A percentile compares a stretch with the other conserved stretches of the same genome.
Evolutionary conservation across 2,113 vertebrate species (phyloP).

Genomic region (Onychostruthus taczanowskii): DNA sequence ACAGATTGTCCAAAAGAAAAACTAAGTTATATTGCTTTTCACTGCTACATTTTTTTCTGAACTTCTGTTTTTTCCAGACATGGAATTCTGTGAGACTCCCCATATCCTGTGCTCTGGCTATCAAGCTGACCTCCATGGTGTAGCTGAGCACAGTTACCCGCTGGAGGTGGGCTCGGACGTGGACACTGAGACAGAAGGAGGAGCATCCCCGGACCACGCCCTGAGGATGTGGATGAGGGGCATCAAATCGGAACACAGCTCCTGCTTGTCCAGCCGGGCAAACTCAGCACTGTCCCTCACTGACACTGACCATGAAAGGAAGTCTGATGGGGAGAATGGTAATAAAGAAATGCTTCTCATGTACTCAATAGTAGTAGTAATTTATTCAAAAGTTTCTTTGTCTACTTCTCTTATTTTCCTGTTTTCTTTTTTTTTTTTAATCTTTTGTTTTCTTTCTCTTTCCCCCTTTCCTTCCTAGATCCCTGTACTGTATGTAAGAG

Average conservation of each 20-base stretch:
- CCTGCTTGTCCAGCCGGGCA: constrained; percentile 92
- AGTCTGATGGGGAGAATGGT: constrained; percentile 95
- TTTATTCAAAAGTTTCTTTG: neutral
- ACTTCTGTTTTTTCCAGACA: constrained; percentile 74
- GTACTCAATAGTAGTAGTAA: neutral
- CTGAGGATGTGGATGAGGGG: constrained; percentile 94
- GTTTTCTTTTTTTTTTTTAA: neutral
- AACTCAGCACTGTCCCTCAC: constrained; percentile 94
- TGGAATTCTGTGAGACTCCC: constrained; percentile 89
- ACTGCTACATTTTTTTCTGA: neutral
- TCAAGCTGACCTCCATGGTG: constrained; percentile 78
- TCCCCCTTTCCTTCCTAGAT: neutral
- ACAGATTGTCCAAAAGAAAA: neutral
- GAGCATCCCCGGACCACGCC: constrained; percentile 83
- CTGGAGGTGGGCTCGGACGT: constrained; percentile 87
- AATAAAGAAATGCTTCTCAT: constrained; percentile 56
- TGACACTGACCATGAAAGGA: constrained; percentile 95
- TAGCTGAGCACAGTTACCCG: constrained; percentile 82
- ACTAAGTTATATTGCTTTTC: neutral
- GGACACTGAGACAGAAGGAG: constrained; percentile 91
- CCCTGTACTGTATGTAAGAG: neutral
- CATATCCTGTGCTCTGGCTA: constrained; percentile 87
- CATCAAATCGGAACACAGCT: constrained; percentile 92
- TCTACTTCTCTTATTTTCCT: neutral
- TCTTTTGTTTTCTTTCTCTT: neutral